Evolutionary conservation across 2,797 vertebrate genomes (phyloP).

Genomic region (Martes flavigula): DNA sequence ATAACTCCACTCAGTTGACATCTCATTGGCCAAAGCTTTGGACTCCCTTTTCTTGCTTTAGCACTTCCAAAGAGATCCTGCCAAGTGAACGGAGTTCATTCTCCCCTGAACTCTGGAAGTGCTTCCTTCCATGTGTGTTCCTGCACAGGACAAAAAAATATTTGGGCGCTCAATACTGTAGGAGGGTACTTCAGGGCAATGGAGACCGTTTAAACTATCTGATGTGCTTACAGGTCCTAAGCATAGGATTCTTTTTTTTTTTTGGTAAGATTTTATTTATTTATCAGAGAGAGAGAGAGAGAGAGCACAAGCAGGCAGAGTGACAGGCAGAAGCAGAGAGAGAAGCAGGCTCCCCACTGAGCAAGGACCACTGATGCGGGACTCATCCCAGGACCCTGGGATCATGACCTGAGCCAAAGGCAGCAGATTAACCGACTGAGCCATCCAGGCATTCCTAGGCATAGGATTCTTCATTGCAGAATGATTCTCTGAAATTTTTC

Average conservation of each 20-base stretch:
- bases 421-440: no score
- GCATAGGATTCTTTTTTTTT: neutral
- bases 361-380: no score
- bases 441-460: neutral
- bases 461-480: neutral
- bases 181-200: neutral
- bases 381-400: no score
- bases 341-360: no score
- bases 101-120: neutral
- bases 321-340: no score
- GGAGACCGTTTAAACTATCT: neutral
- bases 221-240: neutral
- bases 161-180: neutral
- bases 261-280: no score
- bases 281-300: no score
- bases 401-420: no score
- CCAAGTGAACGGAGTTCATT: neutral
- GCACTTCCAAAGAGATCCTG: neutral
- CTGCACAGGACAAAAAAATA: neutral
- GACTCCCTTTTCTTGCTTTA: neutral
- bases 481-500: neutral
- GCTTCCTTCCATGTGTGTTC: neutral
- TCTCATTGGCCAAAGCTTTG: neutral
- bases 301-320: no score
- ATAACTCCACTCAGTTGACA: neutral